Base-by-base conservation (phyloP, 2,888 invertebrate species). In the Smittia sp. region DNA sequence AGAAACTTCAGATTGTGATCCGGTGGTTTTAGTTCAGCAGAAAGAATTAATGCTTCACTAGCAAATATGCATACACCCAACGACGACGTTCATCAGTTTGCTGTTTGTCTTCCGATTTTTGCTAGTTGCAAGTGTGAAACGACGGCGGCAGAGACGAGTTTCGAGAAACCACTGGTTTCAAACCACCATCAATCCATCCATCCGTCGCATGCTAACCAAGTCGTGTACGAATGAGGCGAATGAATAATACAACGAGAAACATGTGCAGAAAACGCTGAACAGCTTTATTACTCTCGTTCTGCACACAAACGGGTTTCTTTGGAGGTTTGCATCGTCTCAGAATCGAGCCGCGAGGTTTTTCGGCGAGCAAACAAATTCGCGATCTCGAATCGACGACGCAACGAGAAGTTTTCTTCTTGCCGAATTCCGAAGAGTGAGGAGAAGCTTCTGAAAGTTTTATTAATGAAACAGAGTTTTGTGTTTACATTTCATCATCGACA, bases 401-500 rank as follows among this genome's bases (percentile, higher is more conserved):
- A 32, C 32, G 32, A 32, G 32, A 32, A 32, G 3, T 32, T 9
- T 32, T 32, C 32, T 32, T 32, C 32, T 32, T 32, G 32, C 9
- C 32, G 32, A 32, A 32, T 32, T 32, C 32, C 32, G 32, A 46
- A 13, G 46, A 46, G n/a, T 46, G 46, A 46, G 46, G 11, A 15
- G 46, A 46, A 46, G 11, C 15, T n/a, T 46, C 11, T 15, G 15
- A 46, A 46, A 46, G 15, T 11, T 46, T 46, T 46, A 46, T 46
- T 46, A 46, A 46, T 46, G 46, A 46, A 46, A 46, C 11, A 46
- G 46, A 11, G 11, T 13, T 46, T 46, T 46, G 6, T 46, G 46
- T 46, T 46, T 46, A 46, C 46, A 46, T 46, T 46, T 46, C 46
- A 46, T 46, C 46, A 46, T 46, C 46, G 15, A 46, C 46, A 46